phyloP scores from a whole-genome alignment of 2,888 invertebrate species.

The Eupithecia abbreviata region DNA sequence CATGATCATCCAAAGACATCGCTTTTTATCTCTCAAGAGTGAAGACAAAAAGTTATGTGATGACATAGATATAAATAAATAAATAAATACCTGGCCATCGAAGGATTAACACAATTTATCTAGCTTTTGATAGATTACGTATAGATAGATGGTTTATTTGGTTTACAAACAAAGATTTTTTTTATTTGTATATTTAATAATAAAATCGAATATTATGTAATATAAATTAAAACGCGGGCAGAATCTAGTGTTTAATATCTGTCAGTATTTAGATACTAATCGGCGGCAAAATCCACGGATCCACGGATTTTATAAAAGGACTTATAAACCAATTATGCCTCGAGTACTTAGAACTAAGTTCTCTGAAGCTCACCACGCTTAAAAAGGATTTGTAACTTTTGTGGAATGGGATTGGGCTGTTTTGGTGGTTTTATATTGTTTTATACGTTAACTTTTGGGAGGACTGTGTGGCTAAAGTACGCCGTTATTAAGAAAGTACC shows the following conservation, averaged over 20 bases:
- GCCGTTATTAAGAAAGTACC: neutral
- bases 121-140: too few species aligned
- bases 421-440: conserved; percentile 13
- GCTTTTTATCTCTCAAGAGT: neutral
- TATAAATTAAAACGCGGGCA: too few species aligned
- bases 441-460: neutral
- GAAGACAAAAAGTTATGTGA: too few species aligned
- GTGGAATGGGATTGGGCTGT: neutral
- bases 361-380: conserved; percentile 9
- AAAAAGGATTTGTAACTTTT: conserved; percentile 11
- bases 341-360: conserved; percentile 10
- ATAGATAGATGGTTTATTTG: too few species aligned
- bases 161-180: too few species aligned
- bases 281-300: neutral
- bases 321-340: conserved; percentile 9
- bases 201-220: too few species aligned
- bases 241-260: too few species aligned
- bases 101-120: too few species aligned
- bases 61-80: too few species aligned
- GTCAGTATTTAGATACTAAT: neutral
- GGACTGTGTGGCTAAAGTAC: neutral
- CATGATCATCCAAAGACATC: neutral
- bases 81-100: too few species aligned
- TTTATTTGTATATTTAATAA: too few species aligned
- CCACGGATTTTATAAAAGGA: neutral